Base-by-base conservation (phyloP, 1,140 invertebrate species). In the Bradynema listronoti region DNA sequence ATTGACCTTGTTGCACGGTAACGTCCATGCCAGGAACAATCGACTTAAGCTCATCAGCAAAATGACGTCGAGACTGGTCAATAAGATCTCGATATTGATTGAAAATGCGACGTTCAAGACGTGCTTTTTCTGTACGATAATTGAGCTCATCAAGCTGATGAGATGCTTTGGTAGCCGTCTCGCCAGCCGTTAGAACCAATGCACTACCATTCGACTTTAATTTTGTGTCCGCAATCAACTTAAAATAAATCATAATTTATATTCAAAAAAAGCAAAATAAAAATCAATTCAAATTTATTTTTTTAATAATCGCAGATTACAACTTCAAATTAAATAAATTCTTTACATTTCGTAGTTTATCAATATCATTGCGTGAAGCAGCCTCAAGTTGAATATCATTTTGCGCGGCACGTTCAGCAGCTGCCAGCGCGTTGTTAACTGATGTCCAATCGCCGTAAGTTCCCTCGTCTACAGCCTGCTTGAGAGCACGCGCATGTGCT, bases 21-120 rank as follows among this genome's bases (percentile, higher is more conserved):
- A 78, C 34, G 49, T 80, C 79, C 5, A 80, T 72, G 58, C 80
- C 78, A 36, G 80, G 80, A 30, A 82, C 64, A 22, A 36, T 46
- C 41, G 77, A 78, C 41, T 81, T 75, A 11, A 82, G 33, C 59
- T 82, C 80, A 43, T 77, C 77, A 25, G 76, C 69, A 60, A 82
- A 83, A 61, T 81, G 79, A 59, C 81, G 75, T 50, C 76, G 78
- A 4, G 78, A 78, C 55, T 80, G 73, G 22, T 81, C 80, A 16
- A 82, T 78, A 14, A 82, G 56, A 46, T 81, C 79, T 56, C 80
- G 79, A 65, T 81, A 82, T 47, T 81, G 77, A 14, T 72, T 61
- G 61, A 81, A 72, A 27, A 81, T 75, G 39, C 75, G 73, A 25
- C 74, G 70, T 50, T 81, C 80, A 33, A 76, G 71, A 47, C 79